Evolutionary conservation across 1,140 invertebrate genomes (phyloP), one percentile per base, ranked within the genome.

Genomic region (Papilio polytes): DNA sequence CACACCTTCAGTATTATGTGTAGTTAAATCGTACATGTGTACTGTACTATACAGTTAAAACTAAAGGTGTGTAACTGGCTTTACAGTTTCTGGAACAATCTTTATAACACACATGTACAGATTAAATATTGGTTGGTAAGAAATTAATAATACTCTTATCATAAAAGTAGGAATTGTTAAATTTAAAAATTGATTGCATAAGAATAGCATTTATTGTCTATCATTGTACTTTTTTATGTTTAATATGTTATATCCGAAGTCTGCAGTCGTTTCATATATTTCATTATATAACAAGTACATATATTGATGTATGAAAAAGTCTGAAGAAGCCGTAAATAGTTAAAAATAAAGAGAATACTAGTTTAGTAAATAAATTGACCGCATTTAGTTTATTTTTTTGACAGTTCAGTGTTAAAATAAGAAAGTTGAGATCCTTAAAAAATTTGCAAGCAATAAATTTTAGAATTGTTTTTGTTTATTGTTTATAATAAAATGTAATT

Each of bases 141-240:
- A 15, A 51, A 51, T 53, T n/a, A 53, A 56, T 56, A 56, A 7
- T 6, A 56, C n/a, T 9, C 8, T 7, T 20, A 56, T 15, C 1
- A 56, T 20, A 56, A 9, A n/a, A 56, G 53, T 8, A 56, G 2
- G 18, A 56, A 20, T 13, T 41, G 36, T 41, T 41, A 41, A 48
- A 48, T 70, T 15, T 15, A 36, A 70, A 70, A 66, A 13, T 22
- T 31, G 2, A 3, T 3, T 66, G 3, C 63, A 66, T 66, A 31
- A 74, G n/a, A 44, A 74, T 48, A 22, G 73, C 9, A 46, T 74
- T 74, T 74, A 74, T 74, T 74, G 73, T 74, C 73, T 46, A 46
- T 74, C 12, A 74, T 74, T 44, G 73, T 74, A 74, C 73, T 74
- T 74, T 46, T 74, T 74, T 22, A 74, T 26, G 59, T 63, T 9